phyloP scores from a whole-genome alignment of 2,797 vertebrate species.

The Leptodactylus fallax region DNA sequence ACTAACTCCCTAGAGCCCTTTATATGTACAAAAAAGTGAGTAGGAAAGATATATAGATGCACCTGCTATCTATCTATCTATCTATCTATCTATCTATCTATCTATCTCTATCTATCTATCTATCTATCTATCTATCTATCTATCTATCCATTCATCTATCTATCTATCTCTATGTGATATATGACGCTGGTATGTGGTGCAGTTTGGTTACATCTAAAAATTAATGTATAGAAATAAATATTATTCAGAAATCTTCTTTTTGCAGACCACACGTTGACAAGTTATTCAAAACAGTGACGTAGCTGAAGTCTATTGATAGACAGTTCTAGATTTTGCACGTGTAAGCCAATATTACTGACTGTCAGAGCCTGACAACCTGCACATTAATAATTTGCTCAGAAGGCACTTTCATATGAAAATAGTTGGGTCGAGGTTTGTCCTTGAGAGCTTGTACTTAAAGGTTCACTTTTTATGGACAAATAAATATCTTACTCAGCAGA shows the following conservation, averaged over 20 bases:
- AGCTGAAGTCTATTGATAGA: conserved; percentile 10
- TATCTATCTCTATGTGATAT: too few relatives aligned
- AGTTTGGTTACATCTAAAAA: neutral
- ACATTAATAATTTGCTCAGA: conserved; percentile 28
- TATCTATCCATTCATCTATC: too few relatives aligned
- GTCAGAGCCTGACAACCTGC: conserved; percentile 9
- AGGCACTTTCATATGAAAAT: conserved; percentile 11
- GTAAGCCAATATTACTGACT: conserved; percentile 23
- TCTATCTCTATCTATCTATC: too few relatives aligned
- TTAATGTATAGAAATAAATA: neutral
- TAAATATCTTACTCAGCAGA: too few relatives aligned
- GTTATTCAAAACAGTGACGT: neutral
- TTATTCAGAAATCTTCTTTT: neutral
- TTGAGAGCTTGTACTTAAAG: conserved; percentile 5
- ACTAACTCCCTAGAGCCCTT: too few relatives aligned
- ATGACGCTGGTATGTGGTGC: too few relatives aligned
- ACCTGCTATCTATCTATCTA: too few relatives aligned
- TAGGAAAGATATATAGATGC: too few relatives aligned
- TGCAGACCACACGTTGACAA: neutral
- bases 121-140: too few relatives aligned
- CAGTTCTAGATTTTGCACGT: conserved; percentile 6
- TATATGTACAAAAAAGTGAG: too few relatives aligned
- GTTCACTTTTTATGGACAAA: too few relatives aligned
- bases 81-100: too few relatives aligned
- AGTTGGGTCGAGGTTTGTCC: conserved; percentile 9